Evolutionary conservation across 2,113 vertebrate species (phyloP).

Genomic region (Phaethornis superciliosus): DNA sequence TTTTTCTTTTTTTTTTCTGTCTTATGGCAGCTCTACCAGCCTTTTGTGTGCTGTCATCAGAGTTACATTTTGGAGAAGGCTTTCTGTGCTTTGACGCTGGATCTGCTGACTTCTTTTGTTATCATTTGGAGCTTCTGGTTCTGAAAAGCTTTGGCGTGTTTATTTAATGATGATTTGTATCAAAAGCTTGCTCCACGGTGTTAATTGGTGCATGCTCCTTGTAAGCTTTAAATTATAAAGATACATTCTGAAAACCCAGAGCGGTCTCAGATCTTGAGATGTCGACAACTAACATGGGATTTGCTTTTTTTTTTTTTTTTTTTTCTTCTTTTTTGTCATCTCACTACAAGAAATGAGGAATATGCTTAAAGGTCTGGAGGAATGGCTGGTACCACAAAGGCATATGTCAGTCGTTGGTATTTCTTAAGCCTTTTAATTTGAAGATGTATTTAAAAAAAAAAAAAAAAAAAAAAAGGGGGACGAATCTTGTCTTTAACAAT

Average conservation of each 20-base stretch:
- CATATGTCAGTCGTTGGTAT: constrained; percentile 13
- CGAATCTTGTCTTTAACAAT: background rate
- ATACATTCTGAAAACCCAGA: constrained; percentile 39
- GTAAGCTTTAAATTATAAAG: constrained; percentile 58
- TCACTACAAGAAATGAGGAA: background rate
- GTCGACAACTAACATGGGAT: background rate
- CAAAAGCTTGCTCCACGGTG: constrained; percentile 56
- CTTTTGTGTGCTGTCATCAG: constrained; percentile 51
- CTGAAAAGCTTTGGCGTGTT: constrained; percentile 58
- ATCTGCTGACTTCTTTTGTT: constrained; percentile 54
- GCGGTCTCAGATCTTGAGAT: background rate
- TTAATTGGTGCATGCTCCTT: constrained; percentile 56
- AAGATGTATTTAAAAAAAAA: constrained; percentile 24
- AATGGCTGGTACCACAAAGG: constrained; percentile 25
- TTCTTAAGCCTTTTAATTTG: constrained; percentile 53
- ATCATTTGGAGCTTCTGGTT: constrained; percentile 56
- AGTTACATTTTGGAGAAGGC: constrained; percentile 34
- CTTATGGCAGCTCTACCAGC: constrained; percentile 32
- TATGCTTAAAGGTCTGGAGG: constrained; percentile 23
- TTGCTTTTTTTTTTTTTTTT: background rate
- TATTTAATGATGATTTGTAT: constrained; percentile 68
- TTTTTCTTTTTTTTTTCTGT: background rate
- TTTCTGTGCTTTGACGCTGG: background rate
- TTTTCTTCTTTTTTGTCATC: background rate
- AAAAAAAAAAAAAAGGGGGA: background rate